A percentile compares a stretch with the other conserved stretches of the same genome.
Conservation (phyloP, 2,113 vertebrate species). For the Balaeniceps rex region DNA sequence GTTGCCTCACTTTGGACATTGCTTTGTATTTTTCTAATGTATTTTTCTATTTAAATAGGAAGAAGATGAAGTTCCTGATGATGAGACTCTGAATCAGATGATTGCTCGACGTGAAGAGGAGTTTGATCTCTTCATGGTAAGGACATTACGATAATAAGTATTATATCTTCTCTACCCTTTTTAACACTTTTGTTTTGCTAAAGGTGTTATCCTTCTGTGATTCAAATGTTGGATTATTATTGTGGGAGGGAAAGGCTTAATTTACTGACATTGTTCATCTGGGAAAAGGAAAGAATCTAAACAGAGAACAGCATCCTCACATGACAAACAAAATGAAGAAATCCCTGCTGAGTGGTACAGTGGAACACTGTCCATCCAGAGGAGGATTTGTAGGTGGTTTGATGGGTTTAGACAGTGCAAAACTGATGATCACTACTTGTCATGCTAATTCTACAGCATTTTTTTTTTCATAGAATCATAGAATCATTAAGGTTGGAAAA, state of each 20-base stretch:
- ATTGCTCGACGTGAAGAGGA: slow-evolving; percentile 84
- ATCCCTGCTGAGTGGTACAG: not conserved
- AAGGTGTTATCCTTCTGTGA: not conserved
- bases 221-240: not conserved
- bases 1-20: not conserved
- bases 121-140: slow-evolving; percentile 87
- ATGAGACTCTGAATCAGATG: slow-evolving; percentile 88
- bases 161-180: not conserved
- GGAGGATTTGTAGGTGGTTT: not conserved
- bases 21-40: not conserved
- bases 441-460: not conserved
- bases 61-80: slow-evolving; percentile 86
- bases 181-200: not conserved
- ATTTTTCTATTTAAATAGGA: slow-evolving; percentile 66
- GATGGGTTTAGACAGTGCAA: not conserved
- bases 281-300: not conserved
- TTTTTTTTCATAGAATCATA: too few relatives aligned
- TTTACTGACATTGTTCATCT: not conserved
- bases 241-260: not conserved
- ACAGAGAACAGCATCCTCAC: not conserved
- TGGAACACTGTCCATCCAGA: not conserved
- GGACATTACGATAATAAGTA: not conserved
- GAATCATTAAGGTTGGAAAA: too few relatives aligned
- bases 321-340: not conserved
- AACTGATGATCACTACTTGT: not conserved